Conservation (phyloP, 2,797 vertebrate species). For the Leptatherina wallacei region DNA sequence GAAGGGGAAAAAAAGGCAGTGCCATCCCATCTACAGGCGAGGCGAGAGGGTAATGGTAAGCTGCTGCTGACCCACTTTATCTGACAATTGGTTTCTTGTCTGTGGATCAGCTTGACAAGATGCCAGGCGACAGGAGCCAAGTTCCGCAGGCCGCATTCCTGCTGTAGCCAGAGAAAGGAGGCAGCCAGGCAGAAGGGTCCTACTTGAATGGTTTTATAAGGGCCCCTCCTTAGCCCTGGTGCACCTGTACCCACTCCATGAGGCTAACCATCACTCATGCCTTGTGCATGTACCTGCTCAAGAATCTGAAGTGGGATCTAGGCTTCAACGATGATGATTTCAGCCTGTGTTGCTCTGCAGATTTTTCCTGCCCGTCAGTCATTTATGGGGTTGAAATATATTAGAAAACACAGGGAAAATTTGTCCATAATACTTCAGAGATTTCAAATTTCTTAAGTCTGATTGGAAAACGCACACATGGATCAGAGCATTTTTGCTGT, state of each 20-base stretch:
- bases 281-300: constrained; percentile 47
- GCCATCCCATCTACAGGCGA: constrained; percentile 73
- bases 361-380: neutral
- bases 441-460: too few relatives aligned
- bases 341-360: neutral
- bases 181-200: constrained; percentile 87
- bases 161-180: constrained; percentile 82
- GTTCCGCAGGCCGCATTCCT: constrained; percentile 83
- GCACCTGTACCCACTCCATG: constrained; percentile 79
- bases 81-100: constrained; percentile 90
- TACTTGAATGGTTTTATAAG: constrained; percentile 83
- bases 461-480: neutral
- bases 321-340: neutral
- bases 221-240: constrained; percentile 60
- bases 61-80: constrained; percentile 89
- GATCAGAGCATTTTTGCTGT: too few relatives aligned
- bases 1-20: constrained; percentile 65
- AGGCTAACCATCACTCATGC: constrained; percentile 28
- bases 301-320: neutral
- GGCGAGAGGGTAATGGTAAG: constrained; percentile 84
- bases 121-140: constrained; percentile 88
- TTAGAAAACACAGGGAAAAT: neutral
- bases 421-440: neutral
- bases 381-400: neutral
- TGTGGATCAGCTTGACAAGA: constrained; percentile 87